Percentiles rank a stretch among this genome's conserved stretches.
These are phyloP conservation scores for Ashinkailepas kermadecensis DNA, from an alignment of 2,888 invertebrate genomes.

Conservation along the genomic window DNA sequence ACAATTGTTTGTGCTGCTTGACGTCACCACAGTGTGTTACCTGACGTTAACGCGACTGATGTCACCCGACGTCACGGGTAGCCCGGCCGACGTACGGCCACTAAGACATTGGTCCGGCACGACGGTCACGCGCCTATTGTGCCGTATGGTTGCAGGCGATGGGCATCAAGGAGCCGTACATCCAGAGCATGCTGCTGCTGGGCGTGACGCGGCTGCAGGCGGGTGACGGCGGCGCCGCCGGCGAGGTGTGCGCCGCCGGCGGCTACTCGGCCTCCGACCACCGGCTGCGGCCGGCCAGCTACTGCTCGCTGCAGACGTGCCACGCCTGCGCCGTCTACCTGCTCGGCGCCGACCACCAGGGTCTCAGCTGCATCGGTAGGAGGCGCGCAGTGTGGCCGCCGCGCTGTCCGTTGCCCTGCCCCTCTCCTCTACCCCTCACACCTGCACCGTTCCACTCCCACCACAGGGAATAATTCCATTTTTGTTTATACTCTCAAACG, in stretches of 20 bases:
- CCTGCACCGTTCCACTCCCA: too few relatives aligned
- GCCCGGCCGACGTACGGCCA: too few relatives aligned
- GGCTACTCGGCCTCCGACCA: background rate
- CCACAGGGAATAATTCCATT: too few relatives aligned
- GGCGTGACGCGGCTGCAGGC: slow-evolving; percentile 4
- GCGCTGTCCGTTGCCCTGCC: too few relatives aligned
- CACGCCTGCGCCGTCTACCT: slow-evolving; percentile 1
- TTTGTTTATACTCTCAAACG: too few relatives aligned
- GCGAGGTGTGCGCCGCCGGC: background rate
- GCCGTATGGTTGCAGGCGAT: background rate
- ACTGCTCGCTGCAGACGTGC: background rate
- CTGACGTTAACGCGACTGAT: too few relatives aligned
- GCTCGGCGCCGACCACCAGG: slow-evolving; percentile 21
- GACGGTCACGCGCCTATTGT: background rate
- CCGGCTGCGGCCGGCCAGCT: slow-evolving; percentile 17
- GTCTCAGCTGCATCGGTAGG: background rate
- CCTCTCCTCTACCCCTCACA: too few relatives aligned
- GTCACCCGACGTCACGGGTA: too few relatives aligned
- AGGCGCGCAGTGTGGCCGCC: too few relatives aligned
- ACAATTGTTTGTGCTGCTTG: too few relatives aligned
- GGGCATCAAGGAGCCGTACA: slow-evolving; percentile 8
- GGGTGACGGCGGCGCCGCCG: slow-evolving; percentile 19
- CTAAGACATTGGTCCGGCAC: too few relatives aligned
- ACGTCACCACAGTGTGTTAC: too few relatives aligned
- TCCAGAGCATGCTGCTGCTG: slow-evolving; percentile 11